Evolutionary conservation across 2,888 invertebrate species (phyloP), one percentile per base, ranked within the genome.

Genomic region (Troides helena): DNA sequence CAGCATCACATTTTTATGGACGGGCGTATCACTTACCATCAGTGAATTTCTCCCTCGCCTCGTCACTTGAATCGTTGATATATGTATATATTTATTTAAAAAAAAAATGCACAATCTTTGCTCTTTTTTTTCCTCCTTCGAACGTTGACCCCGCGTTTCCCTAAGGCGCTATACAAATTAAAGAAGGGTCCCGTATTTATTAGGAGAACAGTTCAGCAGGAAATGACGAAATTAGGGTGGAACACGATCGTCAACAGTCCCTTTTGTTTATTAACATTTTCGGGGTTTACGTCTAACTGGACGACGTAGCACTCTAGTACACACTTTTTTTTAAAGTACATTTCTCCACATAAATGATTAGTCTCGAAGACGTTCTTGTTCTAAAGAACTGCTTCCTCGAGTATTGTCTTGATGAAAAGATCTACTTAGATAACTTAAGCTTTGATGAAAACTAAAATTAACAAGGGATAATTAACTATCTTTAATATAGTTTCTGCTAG

Each of bases 121-220:
- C 57, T 57, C 57, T 57, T n/a, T 21, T 21, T 57, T 57, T 39
- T 21, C 10, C 58, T 63, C 25, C 59, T 62, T 46, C 64, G 68
- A 60, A 53, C 68, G 68, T 69, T 69, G 68, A 69, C 64, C 68
- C 46, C 64, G n/a, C 64, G 64, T 69, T 68, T 69, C 64, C 68
- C 68, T 65, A 43, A 62, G 67, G 68, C 65, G 58, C 68, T 53
- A 60, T 65, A 65, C 60, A 69, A 69, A 68, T 64, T 69, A 64
- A 69, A 65, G 64, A 69, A 65, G 68, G 68, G 68, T 64, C 68
- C 68, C 56, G 64, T 65, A 65, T 69, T 69, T 65, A 65, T 65
- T 65, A 69, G 58, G 58, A 58, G 59, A 23, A 59, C 53, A 25
- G 56, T 59, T 56, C 60, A 64, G 64, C 64, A 68, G 68, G 68